These are phyloP conservation scores for Eretmochelys imbricata DNA, from an alignment of 2,113 vertebrate genomes.

Conservation along the genomic window DNA sequence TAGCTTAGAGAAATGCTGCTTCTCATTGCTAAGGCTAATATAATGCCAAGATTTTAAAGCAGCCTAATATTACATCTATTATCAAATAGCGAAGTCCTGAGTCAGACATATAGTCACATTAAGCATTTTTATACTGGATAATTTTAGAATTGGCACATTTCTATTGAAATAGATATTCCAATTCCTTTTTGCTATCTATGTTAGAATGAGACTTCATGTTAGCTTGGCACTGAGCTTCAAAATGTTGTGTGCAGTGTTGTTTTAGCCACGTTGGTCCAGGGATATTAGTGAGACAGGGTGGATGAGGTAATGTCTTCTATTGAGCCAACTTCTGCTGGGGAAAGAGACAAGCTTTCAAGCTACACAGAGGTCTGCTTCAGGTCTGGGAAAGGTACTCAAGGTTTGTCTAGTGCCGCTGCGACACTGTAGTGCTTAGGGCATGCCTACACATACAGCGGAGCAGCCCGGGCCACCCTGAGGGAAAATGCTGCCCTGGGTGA, in stretches of 20 bases:
- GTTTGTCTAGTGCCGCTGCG: too few species aligned
- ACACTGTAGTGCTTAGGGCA: too few species aligned
- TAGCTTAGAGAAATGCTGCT: background rate
- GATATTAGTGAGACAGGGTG: too few species aligned
- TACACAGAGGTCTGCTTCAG: too few species aligned
- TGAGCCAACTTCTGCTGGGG: too few species aligned
- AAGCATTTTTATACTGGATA: background rate
- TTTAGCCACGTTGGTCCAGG: background rate
- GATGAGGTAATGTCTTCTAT: too few species aligned
- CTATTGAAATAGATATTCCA: background rate
- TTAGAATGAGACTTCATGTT: background rate
- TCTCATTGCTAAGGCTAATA: background rate
- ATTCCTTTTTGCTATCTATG: background rate
- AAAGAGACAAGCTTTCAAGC: too few species aligned
- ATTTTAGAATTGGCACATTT: constrained; percentile 13
- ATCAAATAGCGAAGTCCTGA: background rate
- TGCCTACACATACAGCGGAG: too few species aligned
- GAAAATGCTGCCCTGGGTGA: too few species aligned
- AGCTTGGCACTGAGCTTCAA: background rate
- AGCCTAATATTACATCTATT: background rate
- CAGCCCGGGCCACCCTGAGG: too few species aligned
- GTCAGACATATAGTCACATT: background rate
- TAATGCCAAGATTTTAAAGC: background rate
- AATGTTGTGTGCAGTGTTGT: background rate
- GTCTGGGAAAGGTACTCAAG: too few species aligned